Evolutionary conservation across 2,113 vertebrate species (phyloP).

Genomic region (Spilogale gracilis): DNA sequence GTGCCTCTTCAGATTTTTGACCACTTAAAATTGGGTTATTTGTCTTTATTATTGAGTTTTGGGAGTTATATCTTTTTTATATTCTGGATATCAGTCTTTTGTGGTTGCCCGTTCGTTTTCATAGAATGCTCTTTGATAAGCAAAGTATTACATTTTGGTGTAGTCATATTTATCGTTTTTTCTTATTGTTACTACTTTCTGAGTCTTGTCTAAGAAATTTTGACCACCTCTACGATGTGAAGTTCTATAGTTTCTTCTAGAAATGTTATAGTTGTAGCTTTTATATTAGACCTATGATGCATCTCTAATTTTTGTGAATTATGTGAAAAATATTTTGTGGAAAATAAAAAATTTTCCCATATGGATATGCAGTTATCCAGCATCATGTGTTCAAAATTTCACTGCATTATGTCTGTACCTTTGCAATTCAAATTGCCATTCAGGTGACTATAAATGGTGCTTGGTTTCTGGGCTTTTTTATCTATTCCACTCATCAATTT

Average conservation of each 20-base stretch:
- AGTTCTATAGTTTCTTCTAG: background rate
- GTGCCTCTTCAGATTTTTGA: background rate
- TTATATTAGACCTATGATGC: background rate
- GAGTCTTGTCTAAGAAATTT: background rate
- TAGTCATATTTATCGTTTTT: background rate
- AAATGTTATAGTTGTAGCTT: background rate
- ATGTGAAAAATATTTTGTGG: background rate
- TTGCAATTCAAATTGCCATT: background rate
- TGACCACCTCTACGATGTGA: background rate
- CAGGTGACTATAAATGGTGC: background rate
- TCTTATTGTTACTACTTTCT: background rate
- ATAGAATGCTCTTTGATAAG: background rate
- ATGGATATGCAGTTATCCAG: background rate
- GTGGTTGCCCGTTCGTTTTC: background rate
- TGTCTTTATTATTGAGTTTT: constrained; percentile 1
- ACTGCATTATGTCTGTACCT: background rate
- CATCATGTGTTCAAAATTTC: background rate
- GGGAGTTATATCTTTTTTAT: background rate
- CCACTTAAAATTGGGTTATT: background rate
- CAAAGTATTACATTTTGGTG: constrained; percentile 29
- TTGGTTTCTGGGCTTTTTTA: background rate
- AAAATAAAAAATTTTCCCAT: background rate
- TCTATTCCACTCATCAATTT: background rate
- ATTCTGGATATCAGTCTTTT: background rate
- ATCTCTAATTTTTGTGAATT: constrained; percentile 13